Evolutionary conservation across 2,113 vertebrate genomes (phyloP).

Genomic region (Tauraco erythrolophus): DNA sequence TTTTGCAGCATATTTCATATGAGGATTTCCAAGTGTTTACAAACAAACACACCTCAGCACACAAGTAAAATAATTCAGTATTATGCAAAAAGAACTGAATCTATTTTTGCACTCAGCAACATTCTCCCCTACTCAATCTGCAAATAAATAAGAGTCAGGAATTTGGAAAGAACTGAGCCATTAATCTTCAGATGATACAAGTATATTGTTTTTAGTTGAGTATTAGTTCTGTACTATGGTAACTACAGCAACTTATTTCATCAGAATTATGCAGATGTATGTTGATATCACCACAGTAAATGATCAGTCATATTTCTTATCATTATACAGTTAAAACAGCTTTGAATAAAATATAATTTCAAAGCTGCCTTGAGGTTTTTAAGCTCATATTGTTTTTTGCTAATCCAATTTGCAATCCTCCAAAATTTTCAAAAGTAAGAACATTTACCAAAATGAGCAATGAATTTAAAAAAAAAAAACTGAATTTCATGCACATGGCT

Average conservation of each 20-base stretch:
- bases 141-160: neutral
- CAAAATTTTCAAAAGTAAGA: neutral
- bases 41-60: constrained; percentile 2
- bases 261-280: neutral
- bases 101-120: neutral
- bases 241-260: neutral
- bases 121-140: neutral
- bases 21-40: neutral
- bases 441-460: neutral
- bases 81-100: neutral
- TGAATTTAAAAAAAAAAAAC: neutral
- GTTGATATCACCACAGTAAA: neutral
- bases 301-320: neutral
- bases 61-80: neutral
- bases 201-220: neutral
- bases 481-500: neutral
- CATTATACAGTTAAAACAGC: neutral
- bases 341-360: neutral
- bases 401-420: neutral
- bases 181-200: neutral
- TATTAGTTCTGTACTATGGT: neutral
- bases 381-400: neutral
- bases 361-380: neutral
- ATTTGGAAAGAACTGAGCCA: neutral
- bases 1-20: neutral